Conservation (phyloP, 2,113 vertebrate genomes). For the Vicugna pacos region DNA sequence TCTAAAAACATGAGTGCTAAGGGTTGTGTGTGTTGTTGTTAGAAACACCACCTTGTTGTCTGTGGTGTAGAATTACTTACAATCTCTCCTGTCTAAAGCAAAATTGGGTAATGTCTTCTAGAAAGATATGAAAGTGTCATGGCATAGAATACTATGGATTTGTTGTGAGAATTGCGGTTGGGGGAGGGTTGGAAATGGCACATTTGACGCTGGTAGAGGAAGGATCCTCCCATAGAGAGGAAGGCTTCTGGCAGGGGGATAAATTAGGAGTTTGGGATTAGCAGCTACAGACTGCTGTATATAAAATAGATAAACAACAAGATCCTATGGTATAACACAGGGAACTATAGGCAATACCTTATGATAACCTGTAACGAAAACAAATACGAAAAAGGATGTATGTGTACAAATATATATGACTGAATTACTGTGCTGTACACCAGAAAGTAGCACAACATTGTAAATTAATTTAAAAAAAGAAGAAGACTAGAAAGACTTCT, state of each 20-base stretch:
- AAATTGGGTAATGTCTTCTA: not conserved
- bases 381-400: no score
- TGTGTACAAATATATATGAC: no score
- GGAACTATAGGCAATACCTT: no score
- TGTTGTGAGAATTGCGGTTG: not conserved
- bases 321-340: no score
- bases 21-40: not conserved
- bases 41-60: not conserved
- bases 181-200: not conserved
- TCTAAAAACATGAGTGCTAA: not conserved
- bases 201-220: not conserved
- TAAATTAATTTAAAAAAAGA: no score
- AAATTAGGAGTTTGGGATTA: no score
- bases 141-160: not conserved
- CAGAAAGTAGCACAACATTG: no score
- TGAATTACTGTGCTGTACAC: no score
- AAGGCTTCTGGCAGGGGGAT: not conserved
- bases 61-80: not conserved
- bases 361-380: no score
- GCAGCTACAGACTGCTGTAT: no score
- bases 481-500: no score
- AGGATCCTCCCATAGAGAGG: not conserved
- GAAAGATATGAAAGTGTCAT: not conserved
- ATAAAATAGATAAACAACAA: no score
- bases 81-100: not conserved